Evolutionary conservation across 1,140 invertebrate genomes (phyloP), one percentile per base, ranked within the genome.

Genomic region (Drosophila tristis): DNA sequence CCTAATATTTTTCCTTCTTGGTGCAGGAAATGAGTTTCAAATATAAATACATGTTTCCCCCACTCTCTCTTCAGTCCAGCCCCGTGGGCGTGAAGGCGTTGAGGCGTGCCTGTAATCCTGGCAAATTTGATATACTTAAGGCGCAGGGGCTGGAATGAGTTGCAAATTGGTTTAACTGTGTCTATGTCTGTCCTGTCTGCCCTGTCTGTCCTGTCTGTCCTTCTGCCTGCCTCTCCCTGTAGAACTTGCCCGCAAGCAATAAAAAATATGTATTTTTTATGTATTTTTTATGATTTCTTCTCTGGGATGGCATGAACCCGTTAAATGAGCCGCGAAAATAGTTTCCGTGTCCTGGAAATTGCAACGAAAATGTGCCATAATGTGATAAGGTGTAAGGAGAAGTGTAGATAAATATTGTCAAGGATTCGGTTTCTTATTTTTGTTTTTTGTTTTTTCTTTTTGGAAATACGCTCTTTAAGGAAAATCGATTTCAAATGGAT

Each of bases 261-360:
- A 72, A 76, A 76, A 80, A 87, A 53, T 65, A 47, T 78, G 51
- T 63, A 53, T 66, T 67, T 78, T 78, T 70, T 47, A 64, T 80
- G 29, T 74, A 45, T 64, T 64, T 80, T 68, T 66, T 60, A 60
- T 48, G 49, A 74, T 75, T 71, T 77, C 62, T 53, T 56, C 54
- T 42, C 70, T 54, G 66, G 49, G 71, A 29, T 42, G 35, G 61
- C 29, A 50, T 48, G 50, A 76, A 58, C 78, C 81, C 81, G 86
- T 90, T 89, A 85, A 89, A 89, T 85, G 85, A 89, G 78, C 68
- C 85, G 85, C 85, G 85, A 89, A 89, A 89, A 89, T 89, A 89
- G 85, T 89, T 89, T 89, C 85, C 85, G 85, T 84, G 78, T 74
- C 82, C 66, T 64, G 72, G 53, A 89, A 82, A 89, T 87, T 78